phyloP scores from a whole-genome alignment of 2,113 vertebrate species.

The Syngnathus typhle region DNA sequence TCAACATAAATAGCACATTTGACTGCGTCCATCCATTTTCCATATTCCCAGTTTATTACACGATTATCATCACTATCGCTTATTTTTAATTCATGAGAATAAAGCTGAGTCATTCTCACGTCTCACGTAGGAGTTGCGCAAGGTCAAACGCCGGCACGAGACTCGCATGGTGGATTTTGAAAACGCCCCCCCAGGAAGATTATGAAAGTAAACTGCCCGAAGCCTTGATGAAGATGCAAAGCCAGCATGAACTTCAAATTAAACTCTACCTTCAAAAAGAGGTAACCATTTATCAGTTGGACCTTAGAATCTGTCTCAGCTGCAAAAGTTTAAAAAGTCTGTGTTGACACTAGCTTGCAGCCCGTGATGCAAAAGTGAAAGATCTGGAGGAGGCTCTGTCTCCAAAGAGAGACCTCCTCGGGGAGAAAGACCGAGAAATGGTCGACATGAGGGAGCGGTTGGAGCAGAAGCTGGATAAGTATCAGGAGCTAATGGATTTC shows the following conservation, averaged over 20 bases:
- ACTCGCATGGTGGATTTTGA: conserved; percentile 84
- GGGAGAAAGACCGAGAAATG: no score
- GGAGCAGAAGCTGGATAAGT: no score
- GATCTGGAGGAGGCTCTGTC: no score
- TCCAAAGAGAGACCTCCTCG: no score
- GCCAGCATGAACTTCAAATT: conserved; percentile 82
- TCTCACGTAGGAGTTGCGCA: conserved; percentile 76
- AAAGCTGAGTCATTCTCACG: background rate
- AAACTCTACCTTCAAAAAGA: conserved; percentile 84
- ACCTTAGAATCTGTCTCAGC: no score
- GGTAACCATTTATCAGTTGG: conserved; percentile 20
- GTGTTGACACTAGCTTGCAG: conserved; percentile 71
- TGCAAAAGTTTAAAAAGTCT: no score
- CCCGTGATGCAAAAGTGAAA: conserved; percentile 83
- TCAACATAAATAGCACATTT: no score
- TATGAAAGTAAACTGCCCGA: conserved; percentile 88
- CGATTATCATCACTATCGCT: background rate
- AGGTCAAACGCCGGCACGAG: conserved; percentile 81
- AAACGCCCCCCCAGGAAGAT: conserved; percentile 78
- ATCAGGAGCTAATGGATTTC: no score
- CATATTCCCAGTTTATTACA: no score
- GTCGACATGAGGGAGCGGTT: no score
- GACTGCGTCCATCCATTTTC: no score
- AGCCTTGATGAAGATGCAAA: conserved; percentile 77
- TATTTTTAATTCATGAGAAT: background rate